Evolutionary conservation across 1,140 invertebrate species (phyloP), one percentile per base, ranked within the genome.

Genomic region (Vanessa atalanta): DNA sequence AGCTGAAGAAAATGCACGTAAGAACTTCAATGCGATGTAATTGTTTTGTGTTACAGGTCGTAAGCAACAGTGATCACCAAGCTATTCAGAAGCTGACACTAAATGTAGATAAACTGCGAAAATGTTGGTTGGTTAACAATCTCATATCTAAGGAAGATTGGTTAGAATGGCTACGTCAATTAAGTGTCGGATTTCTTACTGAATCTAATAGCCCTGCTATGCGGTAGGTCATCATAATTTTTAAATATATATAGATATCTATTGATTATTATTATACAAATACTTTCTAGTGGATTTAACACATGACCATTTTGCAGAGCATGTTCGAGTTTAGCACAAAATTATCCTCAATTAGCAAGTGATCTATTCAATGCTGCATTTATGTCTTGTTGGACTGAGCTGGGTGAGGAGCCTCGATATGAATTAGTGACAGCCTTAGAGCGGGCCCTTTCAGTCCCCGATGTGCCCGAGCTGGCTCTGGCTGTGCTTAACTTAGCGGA

Each of bases 341-440:
- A 97, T 6, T 99, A 99, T 91, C 96, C 97, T 8, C 98, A 98
- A 81, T 90, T 99, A 14, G 96, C 98, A 0, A 94, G 97, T 55
- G 99, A 99, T 86, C 92, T 99, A 26, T 99, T 99, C 83, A 99
- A 99, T 91, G 98, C 99, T 1, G 98, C 99, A 0, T 99, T 99
- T 91, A 98, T 99, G 48, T 99, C 98, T 0, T 99, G 99, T 87
- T 99, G 99, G 99, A 98, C 98, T 2, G 98, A 99, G 91, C 91
- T 99, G 0, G 96, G 95, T 51, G 96, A 97, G 47, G 93, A 94
- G 0, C 95, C 98, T 50, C 97, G 98, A 78, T 94, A 95, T 72
- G 98, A 99, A 86, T 91, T 99, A 0, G 97, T 99, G 1, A 93
- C 95, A 47, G 97, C 96, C 9, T 87, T 99, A 5, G 96, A 98